A percentile compares a stretch with the other conserved stretches of the same genome.
Evolutionary conservation across 1,140 invertebrate species (phyloP).

Genomic region (Thaumetopoea pityocampa): DNA sequence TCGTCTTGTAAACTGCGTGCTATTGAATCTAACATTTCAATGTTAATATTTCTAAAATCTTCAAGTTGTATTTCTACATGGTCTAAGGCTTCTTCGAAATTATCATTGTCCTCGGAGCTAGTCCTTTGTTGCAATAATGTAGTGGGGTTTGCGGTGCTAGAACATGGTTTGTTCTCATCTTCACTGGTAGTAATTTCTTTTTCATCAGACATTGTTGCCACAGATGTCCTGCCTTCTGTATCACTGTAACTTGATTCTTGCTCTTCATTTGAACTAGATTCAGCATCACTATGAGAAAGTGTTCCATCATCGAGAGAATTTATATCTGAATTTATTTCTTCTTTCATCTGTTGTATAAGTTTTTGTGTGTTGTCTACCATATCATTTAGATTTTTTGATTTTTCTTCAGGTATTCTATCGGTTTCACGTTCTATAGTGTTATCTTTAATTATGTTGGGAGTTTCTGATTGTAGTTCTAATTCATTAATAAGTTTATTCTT

Average conservation of each 20-base stretch:
- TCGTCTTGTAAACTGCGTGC: constrained; percentile 60
- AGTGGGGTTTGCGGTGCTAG: constrained; percentile 27
- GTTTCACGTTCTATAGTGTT: constrained; percentile 2
- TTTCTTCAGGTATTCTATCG: constrained; percentile 28
- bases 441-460: constrained; percentile 5
- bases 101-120: constrained; percentile 71
- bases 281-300: constrained; percentile 66
- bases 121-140: constrained; percentile 52
- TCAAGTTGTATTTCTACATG: constrained; percentile 58
- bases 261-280: constrained; percentile 66
- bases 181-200: constrained; percentile 44
- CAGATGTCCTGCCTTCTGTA: constrained; percentile 46
- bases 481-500: too few species aligned
- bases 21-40: constrained; percentile 60
- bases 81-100: constrained; percentile 71
- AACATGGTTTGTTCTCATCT: too few species aligned
- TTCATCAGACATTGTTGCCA: constrained; percentile 60
- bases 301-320: constrained; percentile 71
- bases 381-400: constrained; percentile 73
- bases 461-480: too few species aligned
- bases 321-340: constrained; percentile 78
- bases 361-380: constrained; percentile 77
- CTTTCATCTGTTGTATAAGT: constrained; percentile 79
- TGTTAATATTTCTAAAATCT: constrained; percentile 52
- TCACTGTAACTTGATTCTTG: constrained; percentile 75